These are phyloP conservation scores for Leptatherina wallacei DNA, from an alignment of 2,797 vertebrate genomes.

Conservation along the genomic window DNA sequence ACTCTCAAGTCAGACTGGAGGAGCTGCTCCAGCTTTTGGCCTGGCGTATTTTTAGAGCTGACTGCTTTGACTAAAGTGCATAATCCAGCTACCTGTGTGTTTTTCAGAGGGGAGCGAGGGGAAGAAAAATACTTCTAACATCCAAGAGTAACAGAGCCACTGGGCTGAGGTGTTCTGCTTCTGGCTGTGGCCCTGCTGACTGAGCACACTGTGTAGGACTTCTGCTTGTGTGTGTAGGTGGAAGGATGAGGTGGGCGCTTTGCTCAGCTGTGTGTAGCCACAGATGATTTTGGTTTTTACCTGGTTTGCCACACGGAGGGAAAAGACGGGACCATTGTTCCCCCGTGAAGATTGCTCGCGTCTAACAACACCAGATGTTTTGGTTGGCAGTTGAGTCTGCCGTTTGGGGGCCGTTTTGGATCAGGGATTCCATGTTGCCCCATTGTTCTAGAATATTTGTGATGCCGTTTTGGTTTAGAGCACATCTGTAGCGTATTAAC, in stretches of 20 bases:
- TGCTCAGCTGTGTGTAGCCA: slow-evolving; percentile 45
- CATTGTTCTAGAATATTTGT: slow-evolving; percentile 4
- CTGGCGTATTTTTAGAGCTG: slow-evolving; percentile 52
- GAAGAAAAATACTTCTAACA: slow-evolving; percentile 54
- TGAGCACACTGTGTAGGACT: slow-evolving; percentile 30
- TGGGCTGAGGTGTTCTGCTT: slow-evolving; percentile 63
- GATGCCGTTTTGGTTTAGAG: background rate
- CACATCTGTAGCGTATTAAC: slow-evolving; percentile 5
- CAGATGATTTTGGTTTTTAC: slow-evolving; percentile 30
- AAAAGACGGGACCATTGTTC: slow-evolving; percentile 66
- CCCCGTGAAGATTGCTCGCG: slow-evolving; percentile 30
- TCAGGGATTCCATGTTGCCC: background rate
- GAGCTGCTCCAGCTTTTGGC: slow-evolving; percentile 58
- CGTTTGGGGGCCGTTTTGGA: slow-evolving; percentile 31
- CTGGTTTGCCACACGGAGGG: slow-evolving; percentile 17
- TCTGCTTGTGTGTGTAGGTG: slow-evolving; percentile 35
- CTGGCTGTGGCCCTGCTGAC: slow-evolving; percentile 66
- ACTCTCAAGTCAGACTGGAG: slow-evolving; percentile 30
- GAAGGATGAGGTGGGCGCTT: slow-evolving; percentile 47
- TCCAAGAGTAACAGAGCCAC: slow-evolving; percentile 74
- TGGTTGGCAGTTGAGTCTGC: slow-evolving; percentile 53
- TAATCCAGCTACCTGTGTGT: slow-evolving; percentile 71
- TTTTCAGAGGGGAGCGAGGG: slow-evolving; percentile 45
- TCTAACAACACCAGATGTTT: slow-evolving; percentile 63
- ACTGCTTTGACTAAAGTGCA: slow-evolving; percentile 53